A percentile compares a stretch with the other conserved stretches of the same genome.
These are phyloP conservation scores for Caenorhabditis sulstoni DNA, from an alignment of 2,888 invertebrate species.

Conservation along the genomic window DNA sequence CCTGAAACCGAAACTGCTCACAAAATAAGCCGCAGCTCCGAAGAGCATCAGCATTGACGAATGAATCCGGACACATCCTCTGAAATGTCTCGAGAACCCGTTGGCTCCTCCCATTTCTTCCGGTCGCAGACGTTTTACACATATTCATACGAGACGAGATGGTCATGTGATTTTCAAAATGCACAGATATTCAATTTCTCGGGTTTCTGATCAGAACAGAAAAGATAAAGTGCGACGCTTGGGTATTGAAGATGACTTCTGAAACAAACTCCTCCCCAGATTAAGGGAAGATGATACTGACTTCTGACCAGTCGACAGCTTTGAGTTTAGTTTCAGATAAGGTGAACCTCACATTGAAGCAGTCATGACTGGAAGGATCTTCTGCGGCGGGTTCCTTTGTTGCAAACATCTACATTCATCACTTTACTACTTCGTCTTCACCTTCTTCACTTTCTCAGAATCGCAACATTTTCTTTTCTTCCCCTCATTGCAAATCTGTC, in stretches of 20 bases:
- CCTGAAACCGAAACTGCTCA: background rate
- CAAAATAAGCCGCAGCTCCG: background rate
- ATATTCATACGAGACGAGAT: background rate
- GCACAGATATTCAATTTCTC: background rate
- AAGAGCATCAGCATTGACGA: no score
- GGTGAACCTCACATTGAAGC: no score
- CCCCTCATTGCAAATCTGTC: constrained; percentile 16
- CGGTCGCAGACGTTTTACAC: constrained; percentile 28
- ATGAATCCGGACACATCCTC: no score
- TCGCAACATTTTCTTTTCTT: constrained; percentile 33
- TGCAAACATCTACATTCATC: background rate
- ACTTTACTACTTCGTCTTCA: background rate
- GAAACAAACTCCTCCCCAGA: no score
- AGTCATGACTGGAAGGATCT: no score
- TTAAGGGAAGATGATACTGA: no score
- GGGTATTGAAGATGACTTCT: no score
- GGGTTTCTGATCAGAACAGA: constrained; percentile 1
- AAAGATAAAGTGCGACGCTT: background rate
- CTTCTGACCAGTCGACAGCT: no score
- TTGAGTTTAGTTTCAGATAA: no score
- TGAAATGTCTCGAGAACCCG: no score
- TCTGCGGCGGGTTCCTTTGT: no score
- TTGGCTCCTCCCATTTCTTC: constrained; percentile 18
- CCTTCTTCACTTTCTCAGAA: constrained; percentile 5
- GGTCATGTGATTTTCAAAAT: constrained; percentile 18